A percentile compares a stretch with the other conserved stretches of the same genome.
phyloP scores from a whole-genome alignment of 2,888 invertebrate genomes.

The Macaria notata region DNA sequence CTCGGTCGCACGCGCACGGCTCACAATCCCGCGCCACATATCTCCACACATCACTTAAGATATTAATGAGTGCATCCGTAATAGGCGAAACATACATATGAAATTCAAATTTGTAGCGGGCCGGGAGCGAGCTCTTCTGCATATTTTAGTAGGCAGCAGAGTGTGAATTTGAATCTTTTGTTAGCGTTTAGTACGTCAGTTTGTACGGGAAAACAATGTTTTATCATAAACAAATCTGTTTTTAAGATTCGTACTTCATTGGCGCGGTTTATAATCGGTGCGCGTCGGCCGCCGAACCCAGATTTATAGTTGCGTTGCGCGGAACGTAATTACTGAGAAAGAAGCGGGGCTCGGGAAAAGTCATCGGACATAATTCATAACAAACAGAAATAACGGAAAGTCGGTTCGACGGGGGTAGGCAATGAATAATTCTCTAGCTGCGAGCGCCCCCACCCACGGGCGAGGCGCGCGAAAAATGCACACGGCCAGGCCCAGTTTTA shows the following conservation, averaged over 20 bases:
- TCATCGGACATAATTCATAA: conserved; percentile 82
- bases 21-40: conserved; percentile 48
- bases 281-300: conserved; percentile 21
- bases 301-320: conserved; percentile 61
- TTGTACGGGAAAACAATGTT: conserved; percentile 63
- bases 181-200: conserved; percentile 73
- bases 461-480: conserved; percentile 76
- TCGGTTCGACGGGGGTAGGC: conserved; percentile 79
- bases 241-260: conserved; percentile 31
- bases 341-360: conserved; percentile 74
- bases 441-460: conserved; percentile 70
- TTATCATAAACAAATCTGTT: conserved; percentile 48
- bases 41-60: conserved; percentile 78
- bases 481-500: conserved; percentile 76
- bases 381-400: conserved; percentile 81
- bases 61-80: conserved; percentile 82
- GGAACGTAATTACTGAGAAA: conserved; percentile 79
- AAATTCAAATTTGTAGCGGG: conserved; percentile 81
- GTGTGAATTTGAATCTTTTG: conserved; percentile 82
- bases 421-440: conserved; percentile 82
- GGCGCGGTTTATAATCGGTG: neutral
- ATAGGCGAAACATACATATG: conserved; percentile 82
- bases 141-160: conserved; percentile 81
- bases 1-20: conserved; percentile 45
- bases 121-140: conserved; percentile 76